Evolutionary conservation across 2,113 vertebrate species (phyloP).

Genomic region (Macroglossus sobrinus): DNA sequence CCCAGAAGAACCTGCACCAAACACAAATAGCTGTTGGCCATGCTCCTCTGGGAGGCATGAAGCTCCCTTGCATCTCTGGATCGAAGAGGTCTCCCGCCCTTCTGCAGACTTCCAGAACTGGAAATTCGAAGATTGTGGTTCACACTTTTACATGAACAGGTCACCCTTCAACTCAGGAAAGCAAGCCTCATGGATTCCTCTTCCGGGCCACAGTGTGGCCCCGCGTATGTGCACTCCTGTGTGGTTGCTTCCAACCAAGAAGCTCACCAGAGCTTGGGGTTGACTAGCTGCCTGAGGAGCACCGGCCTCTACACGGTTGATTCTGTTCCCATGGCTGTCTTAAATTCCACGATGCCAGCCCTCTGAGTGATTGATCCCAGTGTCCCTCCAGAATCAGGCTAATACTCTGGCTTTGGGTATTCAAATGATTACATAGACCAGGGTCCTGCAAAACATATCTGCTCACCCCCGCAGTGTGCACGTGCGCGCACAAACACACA

Average conservation of each 20-base stretch:
- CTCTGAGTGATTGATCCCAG: neutral
- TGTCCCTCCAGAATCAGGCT: neutral
- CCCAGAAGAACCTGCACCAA: neutral
- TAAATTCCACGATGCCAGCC: neutral
- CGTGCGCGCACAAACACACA: neutral
- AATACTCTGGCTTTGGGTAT: neutral
- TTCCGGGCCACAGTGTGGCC: rapidly evolving
- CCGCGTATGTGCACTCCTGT: too few species aligned
- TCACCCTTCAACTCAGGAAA: neutral
- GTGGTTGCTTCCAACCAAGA: neutral
- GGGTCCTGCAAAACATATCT: neutral
- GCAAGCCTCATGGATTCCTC: rapidly evolving
- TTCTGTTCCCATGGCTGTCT: neutral
- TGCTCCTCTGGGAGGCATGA: rapidly evolving
- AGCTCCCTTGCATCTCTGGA: neutral
- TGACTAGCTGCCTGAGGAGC: neutral
- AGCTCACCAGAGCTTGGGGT: neutral
- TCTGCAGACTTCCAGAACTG: neutral
- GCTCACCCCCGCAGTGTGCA: neutral
- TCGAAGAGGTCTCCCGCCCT: neutral
- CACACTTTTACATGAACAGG: neutral
- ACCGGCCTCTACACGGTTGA: neutral
- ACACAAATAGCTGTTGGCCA: neutral
- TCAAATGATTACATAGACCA: neutral
- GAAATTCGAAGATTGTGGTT: neutral